Percentiles rank a stretch among this genome's conserved stretches.
Evolutionary conservation across 2,888 invertebrate species (phyloP).

Genomic region (Lissocephala sabroskyi): DNA sequence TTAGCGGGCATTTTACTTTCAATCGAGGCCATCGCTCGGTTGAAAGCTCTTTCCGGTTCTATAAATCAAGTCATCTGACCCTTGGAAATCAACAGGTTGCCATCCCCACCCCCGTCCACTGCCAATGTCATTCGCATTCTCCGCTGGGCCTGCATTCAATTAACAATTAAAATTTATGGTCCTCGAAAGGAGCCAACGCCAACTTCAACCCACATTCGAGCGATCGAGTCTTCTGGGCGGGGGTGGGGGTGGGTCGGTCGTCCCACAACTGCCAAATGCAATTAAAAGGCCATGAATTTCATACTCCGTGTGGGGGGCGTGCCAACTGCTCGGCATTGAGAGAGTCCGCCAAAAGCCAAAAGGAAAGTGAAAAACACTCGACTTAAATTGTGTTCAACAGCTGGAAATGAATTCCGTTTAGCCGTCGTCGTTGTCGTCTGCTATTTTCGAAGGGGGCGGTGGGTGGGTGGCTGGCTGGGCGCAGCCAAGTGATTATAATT

Average conservation of each 20-base stretch:
- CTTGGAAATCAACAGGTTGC: constrained; percentile 49
- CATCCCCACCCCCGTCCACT: no score
- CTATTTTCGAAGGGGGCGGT: constrained; percentile 24
- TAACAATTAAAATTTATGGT: constrained; percentile 54
- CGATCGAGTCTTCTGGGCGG: constrained; percentile 5
- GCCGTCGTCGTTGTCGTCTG: constrained; percentile 7
- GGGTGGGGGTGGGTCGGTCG: no score
- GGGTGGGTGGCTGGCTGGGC: no score
- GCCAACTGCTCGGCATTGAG: background rate
- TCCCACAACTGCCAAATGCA: constrained; percentile 52
- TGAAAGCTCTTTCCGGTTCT: no score
- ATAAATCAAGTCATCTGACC: no score
- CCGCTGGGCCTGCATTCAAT: constrained; percentile 49
- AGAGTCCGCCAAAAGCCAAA: constrained; percentile 30
- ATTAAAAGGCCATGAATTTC: constrained; percentile 65
- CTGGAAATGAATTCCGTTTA: constrained; percentile 38
- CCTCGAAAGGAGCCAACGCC: constrained; percentile 2
- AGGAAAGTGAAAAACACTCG: constrained; percentile 58
- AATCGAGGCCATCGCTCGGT: no score
- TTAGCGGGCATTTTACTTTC: no score
- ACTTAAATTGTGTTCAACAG: constrained; percentile 58
- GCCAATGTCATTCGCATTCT: background rate
- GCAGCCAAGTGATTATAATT: constrained; percentile 41
- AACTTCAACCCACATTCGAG: constrained; percentile 18
- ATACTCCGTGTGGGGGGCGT: background rate